Base-by-base conservation (phyloP, 2,888 invertebrate genomes). In the Hemithea aestivaria region DNA sequence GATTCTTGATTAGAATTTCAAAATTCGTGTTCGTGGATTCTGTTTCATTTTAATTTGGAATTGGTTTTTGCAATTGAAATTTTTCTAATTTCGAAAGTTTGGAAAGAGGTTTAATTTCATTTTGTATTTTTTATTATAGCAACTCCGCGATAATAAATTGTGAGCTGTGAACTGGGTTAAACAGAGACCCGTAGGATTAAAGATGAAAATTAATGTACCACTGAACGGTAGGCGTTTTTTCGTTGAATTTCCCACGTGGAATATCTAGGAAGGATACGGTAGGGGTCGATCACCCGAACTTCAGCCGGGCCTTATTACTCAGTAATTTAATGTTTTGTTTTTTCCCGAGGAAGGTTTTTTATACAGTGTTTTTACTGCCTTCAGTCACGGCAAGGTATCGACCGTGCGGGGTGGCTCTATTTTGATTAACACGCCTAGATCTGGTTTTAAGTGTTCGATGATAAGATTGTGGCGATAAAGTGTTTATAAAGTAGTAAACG, bases 261-360 rank as follows among this genome's bases (percentile, higher is more conserved):
- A 69, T 73, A 76, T 73, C 74, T 62, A 56, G 62, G 52, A 45
- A 30, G 56, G 62, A 4, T 16, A 16, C 16, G 16, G 16, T 64
- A 48, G 63, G 64, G 80, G 76, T 82, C 81, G 81, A 81, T 80
- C 78, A 75, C 74, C 73, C 67, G 64, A 66, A 72, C 66, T 75
- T 78, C 65, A 51, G 50, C 43, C 67, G 60, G 58, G 67, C 65
- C 76, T 83, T 81, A 84, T 84, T 84, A 84, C 80, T 54, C 58
- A 58, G 75, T 83, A 74, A 82, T 81, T 82, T 85, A 80, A 83
- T 78, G 80, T 79, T 77, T 71, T 73, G 65, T 71, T 77, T 79
- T 69, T 69, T 68, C 72, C 66, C 66, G 67, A 59, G 54, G 56
- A 58, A 62, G 62, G 66, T 72, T 79, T 82, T 75, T 77, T 66